Base-by-base conservation (phyloP, 2,797 vertebrate species). In the Capromys pilorides region DNA sequence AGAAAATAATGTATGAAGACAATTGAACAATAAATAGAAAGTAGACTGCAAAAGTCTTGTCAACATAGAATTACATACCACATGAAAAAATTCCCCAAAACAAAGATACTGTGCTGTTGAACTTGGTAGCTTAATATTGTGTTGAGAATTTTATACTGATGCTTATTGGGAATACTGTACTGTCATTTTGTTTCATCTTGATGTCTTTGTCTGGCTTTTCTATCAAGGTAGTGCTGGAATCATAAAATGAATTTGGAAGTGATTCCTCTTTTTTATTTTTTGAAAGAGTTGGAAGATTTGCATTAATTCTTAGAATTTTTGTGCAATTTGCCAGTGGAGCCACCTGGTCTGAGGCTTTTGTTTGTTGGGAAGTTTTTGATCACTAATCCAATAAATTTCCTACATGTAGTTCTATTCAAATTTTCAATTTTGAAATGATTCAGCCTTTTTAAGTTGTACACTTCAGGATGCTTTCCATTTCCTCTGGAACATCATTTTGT, bases 261-360 rank as follows among this genome's bases (percentile, higher is more conserved):
- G 36, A 69, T 79, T 6, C 16, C 10, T 57, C 2, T 54, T 62
- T 79, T 88, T 28, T 19, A 54, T 73, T 59, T 86, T 61, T 36
- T 80, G 36, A 22, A 81, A 61, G 33, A 80, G 2, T 59, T 66
- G 31, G 24, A 86, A 3, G 19, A 64, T 71, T 87, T 85, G 1
- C 26, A 80, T 81, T 80, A 93, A 73, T 86, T 84, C 24, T 62
- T 54, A n/a, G 41, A 85, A 33, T 66, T 86, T 86, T 66, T n/a
- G 45, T 59, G 49, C 12, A 81, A 95, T 64, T 57, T 89, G 6
- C 24, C 66, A 64, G 36, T 73, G 11, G 49, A n/a, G 19, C 54
- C 41, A 64, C 86, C 36, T 90, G 57, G 31, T 59, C 36, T 6
- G 39, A 77, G 16, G 3, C 5, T 26, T n/a, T 92, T 49, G 36